Base-by-base conservation (phyloP, 2,888 invertebrate species). In the Acanthosepion lycidas region DNA sequence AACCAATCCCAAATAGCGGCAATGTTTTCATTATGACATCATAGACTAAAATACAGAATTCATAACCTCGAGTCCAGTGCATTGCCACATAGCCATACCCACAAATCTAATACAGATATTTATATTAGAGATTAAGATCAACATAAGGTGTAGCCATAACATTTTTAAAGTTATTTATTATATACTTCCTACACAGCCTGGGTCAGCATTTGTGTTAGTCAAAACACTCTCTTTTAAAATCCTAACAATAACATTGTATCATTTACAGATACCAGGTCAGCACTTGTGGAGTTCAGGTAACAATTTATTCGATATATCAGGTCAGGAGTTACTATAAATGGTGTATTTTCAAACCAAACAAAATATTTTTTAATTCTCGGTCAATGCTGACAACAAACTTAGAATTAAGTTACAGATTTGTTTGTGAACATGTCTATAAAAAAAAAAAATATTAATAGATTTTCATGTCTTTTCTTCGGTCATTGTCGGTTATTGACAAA, bases 201-300 rank as follows among this genome's bases (percentile, higher is more conserved):
- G 78, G 78, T 78, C 78, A 78, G 78, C 78, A n/a, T 78, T 78
- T 78, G 78, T 78, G 78, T 78, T 78, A 78, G 78, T 78, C 78
- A 78, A 78, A 78, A 78, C 78, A 78, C 15, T 20, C 6, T 23
- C 23, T 23, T 59, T 59, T 59, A 59, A 59, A 59, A 59, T n/a
- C 33, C 33, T 78, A 78, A 78, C 78, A 78, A 78, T 78, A 78
- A 78, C n/a, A 78, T 78, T 78, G n/a, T n/a, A 78, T 78, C 78
- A 78, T 78, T 28, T 78, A 33, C 15, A 78, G 9, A 78, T n/a
- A 78, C 15, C n/a, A 78, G 78, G 78, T 33, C n/a, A n/a, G n/a
- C 78, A 78, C 78, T 78, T 78, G 78, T 18, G n/a, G 78, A 78
- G 78, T 78, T 78, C n/a, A 33, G n/a, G n/a, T 1, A 0, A 59